A percentile compares a stretch with the other conserved stretches of the same genome.
These are phyloP conservation scores for Phocides pigmalion DNA, from an alignment of 1,140 invertebrate species.

Conservation along the genomic window DNA sequence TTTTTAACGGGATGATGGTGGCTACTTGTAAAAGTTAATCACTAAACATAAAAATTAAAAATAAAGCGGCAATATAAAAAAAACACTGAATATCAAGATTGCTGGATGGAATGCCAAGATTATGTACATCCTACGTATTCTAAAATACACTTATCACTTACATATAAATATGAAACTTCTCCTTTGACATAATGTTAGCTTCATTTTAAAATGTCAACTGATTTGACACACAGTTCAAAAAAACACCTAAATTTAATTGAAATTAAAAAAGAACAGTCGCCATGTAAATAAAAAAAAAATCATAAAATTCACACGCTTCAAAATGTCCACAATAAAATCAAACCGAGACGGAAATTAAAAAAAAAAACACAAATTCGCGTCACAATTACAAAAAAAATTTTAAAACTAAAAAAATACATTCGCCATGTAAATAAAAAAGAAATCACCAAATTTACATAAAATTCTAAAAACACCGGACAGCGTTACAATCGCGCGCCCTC, in stretches of 20 bases:
- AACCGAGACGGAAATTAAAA: too few species aligned
- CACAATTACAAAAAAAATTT: background rate
- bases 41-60: too few species aligned
- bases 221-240: background rate
- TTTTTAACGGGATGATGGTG: too few species aligned
- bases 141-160: conserved; percentile 1
- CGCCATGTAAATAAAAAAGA: too few species aligned
- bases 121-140: too few species aligned
- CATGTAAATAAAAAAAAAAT: background rate
- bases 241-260: background rate
- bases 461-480: background rate
- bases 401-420: too few species aligned
- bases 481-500: background rate
- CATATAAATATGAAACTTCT: conserved; percentile 6
- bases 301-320: background rate
- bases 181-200: background rate
- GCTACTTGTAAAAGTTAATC: too few species aligned
- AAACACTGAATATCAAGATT: too few species aligned
- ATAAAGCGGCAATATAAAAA: too few species aligned
- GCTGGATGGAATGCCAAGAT: too few species aligned
- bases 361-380: too few species aligned
- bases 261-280: background rate
- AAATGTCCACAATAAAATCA: too few species aligned
- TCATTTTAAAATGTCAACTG: background rate
- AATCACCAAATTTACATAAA: background rate